These are phyloP conservation scores for Hemichromis elongatus DNA, from an alignment of 2,113 vertebrate genomes.

Conservation along the genomic window DNA sequence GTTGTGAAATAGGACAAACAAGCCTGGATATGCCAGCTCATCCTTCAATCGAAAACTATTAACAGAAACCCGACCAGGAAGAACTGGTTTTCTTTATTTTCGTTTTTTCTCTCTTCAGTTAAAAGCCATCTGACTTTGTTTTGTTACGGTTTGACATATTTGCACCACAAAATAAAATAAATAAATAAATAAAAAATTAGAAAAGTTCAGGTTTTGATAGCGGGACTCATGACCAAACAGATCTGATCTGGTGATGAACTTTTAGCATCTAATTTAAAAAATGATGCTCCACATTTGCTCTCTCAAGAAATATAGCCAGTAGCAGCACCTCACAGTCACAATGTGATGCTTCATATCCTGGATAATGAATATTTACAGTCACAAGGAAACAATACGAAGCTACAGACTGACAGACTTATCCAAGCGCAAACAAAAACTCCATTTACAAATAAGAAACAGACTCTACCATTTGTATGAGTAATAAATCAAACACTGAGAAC, in stretches of 20 bases:
- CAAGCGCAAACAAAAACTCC: slow-evolving; percentile 36
- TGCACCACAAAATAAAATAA: background rate
- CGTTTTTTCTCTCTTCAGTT: background rate
- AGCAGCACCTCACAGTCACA: background rate
- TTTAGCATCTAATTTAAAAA: background rate
- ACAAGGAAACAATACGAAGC: background rate
- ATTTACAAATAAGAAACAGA: slow-evolving; percentile 31
- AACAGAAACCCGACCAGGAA: background rate
- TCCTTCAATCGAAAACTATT: background rate
- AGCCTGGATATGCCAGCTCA: background rate
- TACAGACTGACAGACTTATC: background rate
- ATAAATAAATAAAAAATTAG: background rate
- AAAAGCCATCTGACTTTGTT: background rate
- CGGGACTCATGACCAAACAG: background rate
- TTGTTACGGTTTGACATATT: background rate
- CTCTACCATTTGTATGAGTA: background rate
- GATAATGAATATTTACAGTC: background rate
- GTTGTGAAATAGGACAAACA: slow-evolving; percentile 28
- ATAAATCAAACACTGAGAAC: background rate
- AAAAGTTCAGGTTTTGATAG: too few species aligned
- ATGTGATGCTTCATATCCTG: background rate
- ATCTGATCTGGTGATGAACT: background rate
- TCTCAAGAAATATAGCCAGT: background rate
- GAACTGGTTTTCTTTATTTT: background rate
- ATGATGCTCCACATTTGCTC: background rate